Conservation (phyloP, 2,113 vertebrate species). For the Herpetotheres cachinnans region DNA sequence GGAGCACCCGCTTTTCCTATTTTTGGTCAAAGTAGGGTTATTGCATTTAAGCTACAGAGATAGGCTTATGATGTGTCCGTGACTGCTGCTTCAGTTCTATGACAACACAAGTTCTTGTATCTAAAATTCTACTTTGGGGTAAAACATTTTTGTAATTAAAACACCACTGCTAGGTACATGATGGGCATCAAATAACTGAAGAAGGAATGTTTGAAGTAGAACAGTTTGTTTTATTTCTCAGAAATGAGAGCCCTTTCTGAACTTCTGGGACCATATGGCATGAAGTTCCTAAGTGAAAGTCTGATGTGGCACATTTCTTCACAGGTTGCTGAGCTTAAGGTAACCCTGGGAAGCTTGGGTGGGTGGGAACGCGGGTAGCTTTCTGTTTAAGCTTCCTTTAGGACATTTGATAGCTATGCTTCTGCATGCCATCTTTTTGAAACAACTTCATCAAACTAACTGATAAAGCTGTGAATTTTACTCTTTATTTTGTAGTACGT, state of each 20-base stretch:
- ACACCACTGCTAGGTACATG: neutral
- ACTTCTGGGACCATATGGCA: slow-evolving; percentile 96
- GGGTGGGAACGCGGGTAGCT: neutral
- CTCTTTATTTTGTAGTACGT: neutral
- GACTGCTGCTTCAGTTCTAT: neutral
- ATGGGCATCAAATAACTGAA: neutral
- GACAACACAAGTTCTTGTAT: neutral
- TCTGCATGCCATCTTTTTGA: neutral
- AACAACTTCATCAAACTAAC: neutral
- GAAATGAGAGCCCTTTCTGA: slow-evolving; percentile 98
- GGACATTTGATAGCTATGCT: neutral
- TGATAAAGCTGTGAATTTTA: neutral
- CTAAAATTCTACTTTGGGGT: neutral
- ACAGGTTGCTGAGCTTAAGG: slow-evolving; percentile 98
- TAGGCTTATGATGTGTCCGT: neutral
- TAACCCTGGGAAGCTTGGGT: slow-evolving; percentile 63
- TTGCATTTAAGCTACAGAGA: neutral
- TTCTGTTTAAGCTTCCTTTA: neutral
- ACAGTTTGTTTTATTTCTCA: slow-evolving; percentile 66
- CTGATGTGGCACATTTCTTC: slow-evolving; percentile 99
- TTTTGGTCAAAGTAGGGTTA: neutral
- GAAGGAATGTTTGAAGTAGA: neutral
- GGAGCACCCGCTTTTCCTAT: neutral
- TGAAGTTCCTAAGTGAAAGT: slow-evolving; percentile 99
- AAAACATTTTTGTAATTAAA: neutral